Conservation (phyloP, 1,140 invertebrate genomes). For the Eufriesea mexicana region DNA sequence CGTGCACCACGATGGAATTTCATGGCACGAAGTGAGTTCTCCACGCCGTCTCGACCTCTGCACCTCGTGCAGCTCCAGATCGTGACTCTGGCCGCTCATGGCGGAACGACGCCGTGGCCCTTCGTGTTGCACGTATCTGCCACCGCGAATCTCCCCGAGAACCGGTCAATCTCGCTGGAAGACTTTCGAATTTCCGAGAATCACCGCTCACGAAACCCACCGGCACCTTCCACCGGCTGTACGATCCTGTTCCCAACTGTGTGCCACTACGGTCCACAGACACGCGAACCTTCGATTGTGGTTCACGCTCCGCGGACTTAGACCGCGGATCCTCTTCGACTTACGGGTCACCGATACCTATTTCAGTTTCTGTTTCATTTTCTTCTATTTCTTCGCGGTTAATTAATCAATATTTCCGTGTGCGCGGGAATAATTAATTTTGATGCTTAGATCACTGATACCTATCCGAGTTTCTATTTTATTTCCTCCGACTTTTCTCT, state of each 20-base stretch:
- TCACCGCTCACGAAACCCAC: neutral
- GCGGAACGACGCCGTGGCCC: conserved; percentile 37
- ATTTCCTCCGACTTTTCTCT: too few species aligned
- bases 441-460: too few species aligned
- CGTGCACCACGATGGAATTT: conserved; percentile 56
- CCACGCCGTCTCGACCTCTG: conserved; percentile 49
- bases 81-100: conserved; percentile 56
- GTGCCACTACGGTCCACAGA: neutral
- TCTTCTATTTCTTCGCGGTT: too few species aligned
- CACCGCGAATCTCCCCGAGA: conserved; percentile 46
- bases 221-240: neutral
- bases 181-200: conserved; percentile 37
- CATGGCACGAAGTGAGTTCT: conserved; percentile 60
- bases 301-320: neutral
- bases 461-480: too few species aligned
- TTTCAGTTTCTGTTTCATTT: too few species aligned
- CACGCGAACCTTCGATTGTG: neutral
- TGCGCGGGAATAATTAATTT: too few species aligned
- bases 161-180: conserved; percentile 33
- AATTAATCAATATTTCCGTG: too few species aligned
- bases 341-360: too few species aligned
- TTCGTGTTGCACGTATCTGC: conserved; percentile 45
- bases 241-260: neutral
- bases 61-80: conserved; percentile 55
- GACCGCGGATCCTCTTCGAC: too few species aligned